Conservation (phyloP, 1,140 invertebrate species). For the Lordiphosa mommai region DNA sequence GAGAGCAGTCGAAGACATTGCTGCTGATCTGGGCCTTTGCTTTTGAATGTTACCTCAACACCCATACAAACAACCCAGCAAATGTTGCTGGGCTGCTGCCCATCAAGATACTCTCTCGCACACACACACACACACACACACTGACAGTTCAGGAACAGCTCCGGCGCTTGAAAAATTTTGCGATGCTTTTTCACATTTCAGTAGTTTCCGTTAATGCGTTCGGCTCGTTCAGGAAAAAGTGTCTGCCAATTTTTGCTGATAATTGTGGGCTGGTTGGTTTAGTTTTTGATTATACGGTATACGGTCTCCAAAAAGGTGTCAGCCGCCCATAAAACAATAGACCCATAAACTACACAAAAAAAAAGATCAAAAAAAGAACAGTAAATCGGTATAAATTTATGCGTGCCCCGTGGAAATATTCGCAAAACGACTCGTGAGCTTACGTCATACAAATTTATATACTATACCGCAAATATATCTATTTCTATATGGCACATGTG, state of each 20-base stretch:
- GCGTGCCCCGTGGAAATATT: constrained; percentile 23
- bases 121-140: constrained; percentile 8
- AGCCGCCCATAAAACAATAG: constrained; percentile 1
- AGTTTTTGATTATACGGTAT: too few species aligned
- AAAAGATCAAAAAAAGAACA: not conserved
- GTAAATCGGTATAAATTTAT: constrained; percentile 15
- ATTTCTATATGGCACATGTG: constrained; percentile 73
- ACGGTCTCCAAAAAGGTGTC: constrained; percentile 9
- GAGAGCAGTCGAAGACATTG: constrained; percentile 21
- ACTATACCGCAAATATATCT: constrained; percentile 50
- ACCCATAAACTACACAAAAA: not conserved
- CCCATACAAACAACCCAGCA: too few species aligned
- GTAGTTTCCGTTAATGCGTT: constrained; percentile 76
- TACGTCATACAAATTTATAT: constrained; percentile 60
- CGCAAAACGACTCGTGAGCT: constrained; percentile 60
- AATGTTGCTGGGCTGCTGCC: too few species aligned
- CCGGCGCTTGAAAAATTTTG: constrained; percentile 55
- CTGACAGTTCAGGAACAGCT: constrained; percentile 42
- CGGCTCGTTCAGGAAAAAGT: constrained; percentile 45
- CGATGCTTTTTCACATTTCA: constrained; percentile 73
- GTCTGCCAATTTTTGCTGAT: constrained; percentile 2
- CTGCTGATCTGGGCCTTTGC: constrained; percentile 35
- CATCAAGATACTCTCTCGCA: constrained; percentile 33
- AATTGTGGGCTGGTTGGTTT: constrained; percentile 3
- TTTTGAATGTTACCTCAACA: constrained; percentile 35